Evolutionary conservation across 2,113 vertebrate genomes (phyloP), one percentile per base, ranked within the genome.

Genomic region (Ramphastos sulfuratus): DNA sequence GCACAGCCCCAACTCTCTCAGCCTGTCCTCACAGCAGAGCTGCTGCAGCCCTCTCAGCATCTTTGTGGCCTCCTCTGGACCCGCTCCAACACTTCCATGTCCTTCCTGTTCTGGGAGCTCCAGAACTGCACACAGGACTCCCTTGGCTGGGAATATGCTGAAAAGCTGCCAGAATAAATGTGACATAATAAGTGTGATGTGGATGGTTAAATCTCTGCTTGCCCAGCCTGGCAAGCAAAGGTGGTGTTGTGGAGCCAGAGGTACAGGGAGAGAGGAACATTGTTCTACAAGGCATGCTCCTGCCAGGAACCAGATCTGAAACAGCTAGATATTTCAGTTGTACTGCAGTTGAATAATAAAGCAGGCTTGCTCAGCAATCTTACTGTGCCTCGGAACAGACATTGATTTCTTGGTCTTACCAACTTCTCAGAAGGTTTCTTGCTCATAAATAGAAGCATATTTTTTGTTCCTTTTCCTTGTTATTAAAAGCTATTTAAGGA

Each of bases 151-250:
- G 97, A 97, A 96, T 94, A 93, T 15, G 81, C 96, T 92, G 95
- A 96, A 97, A 97, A 94, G 69, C 89, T 92, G 87, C 95, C 17
- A 0, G 76, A 82, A 97, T 98, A 98, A 96, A 98, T 97, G 97
- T 94, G 94, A 96, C 89, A 90, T 92, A 97, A 92, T 95, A 95
- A 93, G 94, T 89, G 56, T 95, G 96, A 97, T 64, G 5, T 81
- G 65, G 88, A 94, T 96, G 85, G 93, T 95, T 96, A 86, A 96
- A 96, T 90, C 96, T 91, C 85, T 93, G 95, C 94, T 96, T 54
- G 24, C 75, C 87, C 89, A 85, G 52, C 82, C 90, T 90, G 74
- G 78, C 82, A 91, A 97, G 92, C 87, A 95, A 96, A 96, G 84
- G 55, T 58, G 76, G 76, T 78, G 39, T 21, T 76, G 94, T 77